phyloP scores from a whole-genome alignment of 1,140 invertebrate genomes.

The Planococcus citri region DNA sequence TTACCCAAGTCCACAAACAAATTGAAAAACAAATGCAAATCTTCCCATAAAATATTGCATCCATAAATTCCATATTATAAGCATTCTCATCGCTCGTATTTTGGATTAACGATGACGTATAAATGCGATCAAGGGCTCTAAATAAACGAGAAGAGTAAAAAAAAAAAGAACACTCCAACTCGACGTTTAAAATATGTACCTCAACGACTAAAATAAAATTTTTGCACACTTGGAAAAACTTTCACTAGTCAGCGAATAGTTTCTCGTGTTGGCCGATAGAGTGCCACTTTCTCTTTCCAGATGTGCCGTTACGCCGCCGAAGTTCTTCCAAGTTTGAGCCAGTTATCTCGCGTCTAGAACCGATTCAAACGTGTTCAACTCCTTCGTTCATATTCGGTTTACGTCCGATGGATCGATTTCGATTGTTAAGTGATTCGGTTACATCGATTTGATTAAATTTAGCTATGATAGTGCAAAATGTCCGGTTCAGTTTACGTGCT shows the following conservation, averaged over 20 bases:
- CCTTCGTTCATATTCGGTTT: background rate
- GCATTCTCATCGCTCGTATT: too few relatives aligned
- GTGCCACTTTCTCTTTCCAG: conserved; percentile 5
- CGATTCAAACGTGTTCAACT: background rate
- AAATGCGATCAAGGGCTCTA: too few relatives aligned
- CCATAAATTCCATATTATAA: too few relatives aligned
- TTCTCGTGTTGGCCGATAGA: background rate
- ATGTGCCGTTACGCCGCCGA: background rate
- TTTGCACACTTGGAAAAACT: background rate
- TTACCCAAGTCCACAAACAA: too few relatives aligned
- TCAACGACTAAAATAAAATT: background rate
- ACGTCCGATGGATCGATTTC: background rate
- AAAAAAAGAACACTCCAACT: background rate
- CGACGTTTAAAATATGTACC: background rate
- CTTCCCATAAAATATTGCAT: too few relatives aligned
- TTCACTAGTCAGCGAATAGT: background rate
- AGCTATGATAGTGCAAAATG: background rate
- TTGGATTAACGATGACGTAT: too few relatives aligned
- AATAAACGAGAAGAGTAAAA: too few relatives aligned
- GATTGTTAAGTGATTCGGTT: background rate
- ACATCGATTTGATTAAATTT: background rate
- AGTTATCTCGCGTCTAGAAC: background rate
- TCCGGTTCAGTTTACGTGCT: background rate
- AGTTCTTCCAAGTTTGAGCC: background rate
- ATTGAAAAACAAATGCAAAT: too few relatives aligned